These are phyloP conservation scores for Ranitomeya imitator DNA, from an alignment of 2,113 vertebrate species.

Conservation along the genomic window DNA sequence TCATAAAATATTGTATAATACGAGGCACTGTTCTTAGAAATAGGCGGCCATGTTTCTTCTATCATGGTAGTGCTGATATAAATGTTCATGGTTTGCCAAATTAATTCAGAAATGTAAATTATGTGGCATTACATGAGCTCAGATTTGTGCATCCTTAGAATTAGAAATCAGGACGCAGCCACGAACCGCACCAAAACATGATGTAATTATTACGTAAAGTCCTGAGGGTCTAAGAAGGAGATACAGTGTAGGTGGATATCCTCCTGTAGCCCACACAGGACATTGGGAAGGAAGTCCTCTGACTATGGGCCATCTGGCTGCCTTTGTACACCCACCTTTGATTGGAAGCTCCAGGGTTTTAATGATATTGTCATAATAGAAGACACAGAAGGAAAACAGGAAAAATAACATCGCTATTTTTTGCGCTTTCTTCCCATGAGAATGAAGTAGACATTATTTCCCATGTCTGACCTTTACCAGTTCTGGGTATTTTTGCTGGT, in stretches of 20 bases:
- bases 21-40: too few relatives aligned
- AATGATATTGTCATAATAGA: background rate
- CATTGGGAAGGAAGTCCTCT: constrained; percentile 16
- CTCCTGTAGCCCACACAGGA: background rate
- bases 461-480: constrained; percentile 40
- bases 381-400: constrained; percentile 22
- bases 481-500: background rate
- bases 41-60: too few relatives aligned
- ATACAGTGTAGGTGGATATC: constrained; percentile 17
- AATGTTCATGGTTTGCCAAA: background rate
- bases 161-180: background rate
- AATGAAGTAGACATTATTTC: constrained; percentile 35
- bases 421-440: constrained; percentile 29
- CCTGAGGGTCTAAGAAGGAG: background rate
- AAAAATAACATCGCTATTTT: constrained; percentile 49
- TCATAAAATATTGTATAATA: too few relatives aligned
- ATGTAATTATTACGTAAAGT: background rate
- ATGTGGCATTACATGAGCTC: background rate
- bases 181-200: background rate
- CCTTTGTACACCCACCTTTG: constrained; percentile 38
- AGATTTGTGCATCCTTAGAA: background rate
- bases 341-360: constrained; percentile 13
- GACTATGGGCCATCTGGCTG: constrained; percentile 28
- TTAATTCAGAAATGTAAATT: background rate
- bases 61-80: too few relatives aligned